phyloP scores from a whole-genome alignment of 2,888 invertebrate genomes.

The Drosophila mettleri region DNA sequence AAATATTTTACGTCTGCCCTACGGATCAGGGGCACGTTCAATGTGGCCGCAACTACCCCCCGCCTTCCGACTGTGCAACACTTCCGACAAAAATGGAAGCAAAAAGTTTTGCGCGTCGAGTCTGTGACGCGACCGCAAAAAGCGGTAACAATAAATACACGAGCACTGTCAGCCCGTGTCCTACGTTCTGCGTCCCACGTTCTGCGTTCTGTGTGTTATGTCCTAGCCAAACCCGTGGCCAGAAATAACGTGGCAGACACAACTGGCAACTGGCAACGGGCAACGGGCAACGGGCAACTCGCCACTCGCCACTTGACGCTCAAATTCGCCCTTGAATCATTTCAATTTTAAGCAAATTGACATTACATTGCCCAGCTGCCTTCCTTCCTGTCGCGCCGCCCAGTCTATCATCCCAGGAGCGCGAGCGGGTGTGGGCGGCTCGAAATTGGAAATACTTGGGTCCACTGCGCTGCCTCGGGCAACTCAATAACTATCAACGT shows the following conservation, averaged over 20 bases:
- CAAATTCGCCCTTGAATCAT: slow-evolving; percentile 81
- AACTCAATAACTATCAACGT: slow-evolving; percentile 81
- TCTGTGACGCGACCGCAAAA: slow-evolving; percentile 56
- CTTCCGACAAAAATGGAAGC: slow-evolving; percentile 38
- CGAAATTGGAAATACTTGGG: slow-evolving; percentile 61
- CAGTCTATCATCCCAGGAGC: neutral
- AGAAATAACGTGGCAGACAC: slow-evolving; percentile 38
- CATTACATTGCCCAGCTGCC: slow-evolving; percentile 76
- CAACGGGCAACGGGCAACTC: slow-evolving; percentile 29
- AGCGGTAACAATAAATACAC: slow-evolving; percentile 78
- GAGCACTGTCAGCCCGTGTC: slow-evolving; percentile 33
- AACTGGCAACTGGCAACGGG: slow-evolving; percentile 26
- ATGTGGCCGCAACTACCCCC: slow-evolving; percentile 6
- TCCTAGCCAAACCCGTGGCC: slow-evolving; percentile 21
- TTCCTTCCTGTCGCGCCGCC: slow-evolving; percentile 22
- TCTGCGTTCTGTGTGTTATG: neutral
- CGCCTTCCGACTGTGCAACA: slow-evolving; percentile 9
- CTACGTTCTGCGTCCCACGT: neutral
- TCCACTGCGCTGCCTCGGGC: slow-evolving; percentile 39
- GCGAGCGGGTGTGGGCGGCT: slow-evolving; percentile 9
- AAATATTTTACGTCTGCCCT: slow-evolving; percentile 70
- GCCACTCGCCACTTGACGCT: slow-evolving; percentile 39
- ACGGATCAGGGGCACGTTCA: slow-evolving; percentile 55
- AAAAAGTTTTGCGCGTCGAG: slow-evolving; percentile 52
- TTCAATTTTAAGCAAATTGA: slow-evolving; percentile 81